Percentiles rank a stretch among this genome's conserved stretches.
These are phyloP conservation scores for Ectobius pallidus DNA, from an alignment of 2,888 invertebrate species.

Conservation along the genomic window DNA sequence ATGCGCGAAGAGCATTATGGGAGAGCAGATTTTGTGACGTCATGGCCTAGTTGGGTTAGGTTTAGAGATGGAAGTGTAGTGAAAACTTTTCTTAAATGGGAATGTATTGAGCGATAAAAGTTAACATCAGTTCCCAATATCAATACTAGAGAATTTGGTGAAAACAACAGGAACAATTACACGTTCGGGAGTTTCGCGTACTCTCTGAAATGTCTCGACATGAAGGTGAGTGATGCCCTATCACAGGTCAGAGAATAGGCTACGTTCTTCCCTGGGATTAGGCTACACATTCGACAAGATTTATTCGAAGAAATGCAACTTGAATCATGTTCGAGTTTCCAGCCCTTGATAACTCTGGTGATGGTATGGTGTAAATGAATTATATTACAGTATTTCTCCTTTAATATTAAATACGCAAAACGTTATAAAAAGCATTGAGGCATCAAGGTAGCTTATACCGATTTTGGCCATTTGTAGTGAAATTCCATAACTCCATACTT, in stretches of 20 bases:
- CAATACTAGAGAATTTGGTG: slow-evolving; percentile 39
- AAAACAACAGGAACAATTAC: slow-evolving; percentile 35
- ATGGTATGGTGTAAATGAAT: not conserved
- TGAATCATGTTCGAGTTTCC: not conserved
- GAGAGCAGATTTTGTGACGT: slow-evolving; percentile 57
- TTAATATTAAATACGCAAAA: not conserved
- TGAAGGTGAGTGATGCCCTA: slow-evolving; percentile 80
- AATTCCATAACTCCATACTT: not conserved
- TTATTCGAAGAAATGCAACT: slow-evolving; percentile 1
- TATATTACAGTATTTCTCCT: not conserved
- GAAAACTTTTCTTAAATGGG: slow-evolving; percentile 63
- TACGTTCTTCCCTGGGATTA: slow-evolving; percentile 40
- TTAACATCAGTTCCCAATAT: slow-evolving; percentile 36
- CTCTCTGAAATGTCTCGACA: slow-evolving; percentile 84
- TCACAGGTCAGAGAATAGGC: slow-evolving; percentile 43
- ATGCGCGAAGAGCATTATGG: slow-evolving; percentile 38
- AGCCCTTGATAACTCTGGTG: not conserved
- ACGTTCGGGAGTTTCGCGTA: slow-evolving; percentile 37
- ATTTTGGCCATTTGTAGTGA: slow-evolving; percentile 15
- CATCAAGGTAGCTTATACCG: slow-evolving; percentile 20
- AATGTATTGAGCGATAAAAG: slow-evolving; percentile 52
- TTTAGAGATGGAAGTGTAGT: slow-evolving; percentile 71
- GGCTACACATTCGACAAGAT: slow-evolving; percentile 20
- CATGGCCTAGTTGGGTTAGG: slow-evolving; percentile 74
- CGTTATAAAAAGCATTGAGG: slow-evolving; percentile 6